These are phyloP conservation scores for Epinephelus lanceolatus DNA, from an alignment of 2,113 vertebrate genomes.

Conservation along the genomic window DNA sequence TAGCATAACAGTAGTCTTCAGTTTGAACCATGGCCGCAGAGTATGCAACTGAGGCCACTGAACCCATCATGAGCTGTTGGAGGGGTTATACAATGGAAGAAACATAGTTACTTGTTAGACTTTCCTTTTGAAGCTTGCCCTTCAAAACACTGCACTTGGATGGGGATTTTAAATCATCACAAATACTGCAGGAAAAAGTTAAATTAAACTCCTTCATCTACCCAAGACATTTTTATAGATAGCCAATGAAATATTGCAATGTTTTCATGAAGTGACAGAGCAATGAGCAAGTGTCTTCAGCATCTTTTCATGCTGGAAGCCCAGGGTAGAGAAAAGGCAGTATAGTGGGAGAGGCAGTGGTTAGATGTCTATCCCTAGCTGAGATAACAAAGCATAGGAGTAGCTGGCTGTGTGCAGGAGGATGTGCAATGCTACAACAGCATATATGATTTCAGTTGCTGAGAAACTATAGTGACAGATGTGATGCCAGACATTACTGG, in stretches of 20 bases:
- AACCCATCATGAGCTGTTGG: too few species aligned
- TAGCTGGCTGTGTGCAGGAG: background rate
- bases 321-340: background rate
- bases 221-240: background rate
- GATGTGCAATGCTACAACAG: background rate
- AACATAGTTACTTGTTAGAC: background rate
- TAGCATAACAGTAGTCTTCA: background rate
- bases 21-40: too few species aligned
- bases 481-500: background rate
- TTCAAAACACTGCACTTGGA: background rate
- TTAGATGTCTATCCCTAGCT: conserved; percentile 1
- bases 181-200: background rate
- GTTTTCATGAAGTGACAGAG: conserved; percentile 16
- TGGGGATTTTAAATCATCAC: background rate
- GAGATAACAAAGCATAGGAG: conserved; percentile 2
- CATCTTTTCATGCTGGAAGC: conserved; percentile 1
- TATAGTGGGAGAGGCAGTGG: background rate
- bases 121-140: conserved; percentile 6
- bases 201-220: conserved; percentile 1
- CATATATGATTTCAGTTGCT: background rate
- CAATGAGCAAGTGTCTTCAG: conserved; percentile 32
- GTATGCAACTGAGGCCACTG: too few species aligned
- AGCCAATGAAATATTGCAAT: conserved; percentile 13
- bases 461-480: background rate
- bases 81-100: too few species aligned